Conservation (phyloP, 2,888 invertebrate species). For the Andrena bicolor region DNA sequence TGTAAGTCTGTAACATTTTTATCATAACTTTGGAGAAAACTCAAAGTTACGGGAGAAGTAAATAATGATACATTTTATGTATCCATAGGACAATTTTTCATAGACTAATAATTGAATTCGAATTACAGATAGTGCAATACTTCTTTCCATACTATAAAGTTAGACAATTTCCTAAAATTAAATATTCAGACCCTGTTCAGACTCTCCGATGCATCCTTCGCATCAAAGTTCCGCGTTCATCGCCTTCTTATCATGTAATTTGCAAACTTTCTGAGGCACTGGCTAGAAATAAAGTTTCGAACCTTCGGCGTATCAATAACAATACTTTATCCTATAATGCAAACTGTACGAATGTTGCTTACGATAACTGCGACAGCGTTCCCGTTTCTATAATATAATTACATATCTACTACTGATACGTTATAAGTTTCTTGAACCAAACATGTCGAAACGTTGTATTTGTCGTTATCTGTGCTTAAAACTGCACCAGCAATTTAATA, state of each 20-base stretch:
- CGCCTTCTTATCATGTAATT: neutral
- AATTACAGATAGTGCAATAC: no score
- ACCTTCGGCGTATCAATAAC: conserved; percentile 4
- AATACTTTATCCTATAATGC: neutral
- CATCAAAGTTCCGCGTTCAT: conserved; percentile 2
- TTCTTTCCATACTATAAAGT: no score
- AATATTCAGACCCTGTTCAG: neutral
- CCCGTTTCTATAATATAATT: neutral
- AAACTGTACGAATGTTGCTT: neutral
- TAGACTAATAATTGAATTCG: no score
- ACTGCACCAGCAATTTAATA: neutral
- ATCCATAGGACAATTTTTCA: no score
- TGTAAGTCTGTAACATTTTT: neutral
- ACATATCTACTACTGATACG: neutral
- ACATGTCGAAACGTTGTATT: neutral
- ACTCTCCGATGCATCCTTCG: neutral
- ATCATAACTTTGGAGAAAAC: neutral
- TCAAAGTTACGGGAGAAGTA: neutral
- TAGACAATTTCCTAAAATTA: neutral
- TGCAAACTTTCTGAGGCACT: conserved; percentile 20
- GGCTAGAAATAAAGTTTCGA: neutral
- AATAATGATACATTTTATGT: no score
- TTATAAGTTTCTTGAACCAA: neutral
- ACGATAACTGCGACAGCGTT: neutral
- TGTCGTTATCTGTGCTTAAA: neutral